Percentiles rank a stretch among this genome's conserved stretches.
Conservation (phyloP, 2,888 invertebrate species). For the Plebejus anna region DNA sequence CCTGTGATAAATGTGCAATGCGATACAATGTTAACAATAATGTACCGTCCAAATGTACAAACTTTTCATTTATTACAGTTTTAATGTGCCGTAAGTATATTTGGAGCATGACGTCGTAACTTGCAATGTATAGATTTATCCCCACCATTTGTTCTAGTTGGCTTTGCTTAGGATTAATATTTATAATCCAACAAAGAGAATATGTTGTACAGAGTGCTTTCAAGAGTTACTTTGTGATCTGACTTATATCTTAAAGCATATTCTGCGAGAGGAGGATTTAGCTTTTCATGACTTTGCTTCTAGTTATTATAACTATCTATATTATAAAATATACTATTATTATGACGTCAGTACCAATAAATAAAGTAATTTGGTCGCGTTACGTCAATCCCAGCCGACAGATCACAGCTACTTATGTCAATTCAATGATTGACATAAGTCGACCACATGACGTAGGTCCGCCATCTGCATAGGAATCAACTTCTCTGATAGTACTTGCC, state of each 20-base stretch:
- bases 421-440: too few relatives aligned
- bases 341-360: background rate
- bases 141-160: background rate
- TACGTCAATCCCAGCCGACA: too few relatives aligned
- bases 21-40: slow-evolving; percentile 10
- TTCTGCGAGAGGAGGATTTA: background rate
- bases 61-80: slow-evolving; percentile 37
- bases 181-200: slow-evolving; percentile 15
- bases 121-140: slow-evolving; percentile 20
- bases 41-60: slow-evolving; percentile 32
- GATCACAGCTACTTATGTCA: too few relatives aligned
- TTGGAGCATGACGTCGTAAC: slow-evolving; percentile 27
- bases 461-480: too few relatives aligned
- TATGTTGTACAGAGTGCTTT: slow-evolving; percentile 9
- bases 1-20: background rate
- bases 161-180: slow-evolving; percentile 20
- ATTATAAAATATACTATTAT: background rate
- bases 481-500: too few relatives aligned
- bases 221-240: background rate
- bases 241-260: background rate
- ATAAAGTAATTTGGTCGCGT: too few relatives aligned
- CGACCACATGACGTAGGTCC: too few relatives aligned
- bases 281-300: background rate
- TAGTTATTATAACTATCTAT: background rate
- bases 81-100: slow-evolving; percentile 32